Percentiles rank a stretch among this genome's conserved stretches.
These are phyloP conservation scores for Romanogobio albipinnatus DNA, from an alignment of 2,113 vertebrate species.

Conservation along the genomic window DNA sequence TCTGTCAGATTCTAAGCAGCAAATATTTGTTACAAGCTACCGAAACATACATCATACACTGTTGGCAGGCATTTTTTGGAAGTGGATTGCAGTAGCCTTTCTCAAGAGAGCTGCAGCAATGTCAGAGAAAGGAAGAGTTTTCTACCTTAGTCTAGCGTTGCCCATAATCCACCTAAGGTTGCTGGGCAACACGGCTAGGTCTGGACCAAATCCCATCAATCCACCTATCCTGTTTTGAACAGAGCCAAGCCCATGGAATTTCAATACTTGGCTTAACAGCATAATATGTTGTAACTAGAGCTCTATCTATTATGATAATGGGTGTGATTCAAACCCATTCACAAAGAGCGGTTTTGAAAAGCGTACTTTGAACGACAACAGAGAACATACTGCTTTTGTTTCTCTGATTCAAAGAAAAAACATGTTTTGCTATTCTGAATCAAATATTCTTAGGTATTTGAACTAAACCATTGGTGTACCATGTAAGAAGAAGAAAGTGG, in stretches of 20 bases:
- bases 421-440: constrained; percentile 13
- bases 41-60: constrained; percentile 65
- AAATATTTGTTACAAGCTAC: constrained; percentile 59
- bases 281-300: constrained; percentile 25
- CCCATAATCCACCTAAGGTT: constrained; percentile 23
- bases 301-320: constrained; percentile 47
- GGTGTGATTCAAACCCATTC: constrained; percentile 24
- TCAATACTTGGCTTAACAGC: constrained; percentile 28
- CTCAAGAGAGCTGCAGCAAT: constrained; percentile 27
- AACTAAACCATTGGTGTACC: neutral
- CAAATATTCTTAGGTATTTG: neutral
- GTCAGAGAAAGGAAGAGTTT: constrained; percentile 15
- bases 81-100: constrained; percentile 52
- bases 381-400: constrained; percentile 5
- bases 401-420: neutral
- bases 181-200: constrained; percentile 11
- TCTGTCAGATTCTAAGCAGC: constrained; percentile 53
- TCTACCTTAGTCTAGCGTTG: neutral
- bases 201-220: constrained; percentile 38
- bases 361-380: neutral
- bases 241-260: constrained; percentile 57
- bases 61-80: constrained; percentile 61
- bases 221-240: constrained; percentile 62
- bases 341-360: constrained; percentile 24
- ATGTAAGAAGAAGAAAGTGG: neutral